Conservation (phyloP, 2,888 invertebrate species). For the Dromius quadrimaculatus region DNA sequence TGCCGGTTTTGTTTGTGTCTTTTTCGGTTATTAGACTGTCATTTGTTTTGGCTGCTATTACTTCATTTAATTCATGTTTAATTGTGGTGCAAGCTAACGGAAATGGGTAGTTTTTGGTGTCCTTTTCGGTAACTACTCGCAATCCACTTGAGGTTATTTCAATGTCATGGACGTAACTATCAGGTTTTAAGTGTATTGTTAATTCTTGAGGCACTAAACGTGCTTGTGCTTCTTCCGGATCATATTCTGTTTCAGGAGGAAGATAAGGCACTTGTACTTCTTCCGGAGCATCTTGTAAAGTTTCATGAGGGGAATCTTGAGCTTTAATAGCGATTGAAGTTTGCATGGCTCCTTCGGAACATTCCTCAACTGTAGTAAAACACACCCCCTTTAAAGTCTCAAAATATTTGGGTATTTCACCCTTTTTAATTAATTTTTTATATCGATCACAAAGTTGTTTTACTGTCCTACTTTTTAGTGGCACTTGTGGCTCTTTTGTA, state of each 20-base stretch:
- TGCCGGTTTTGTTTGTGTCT: not conserved
- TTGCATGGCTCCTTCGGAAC: conserved; percentile 15
- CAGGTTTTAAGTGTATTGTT: conserved; percentile 24
- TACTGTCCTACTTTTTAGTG: conserved; percentile 12
- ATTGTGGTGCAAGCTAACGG: not conserved
- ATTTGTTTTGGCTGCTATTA: not conserved
- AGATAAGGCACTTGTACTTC: not conserved
- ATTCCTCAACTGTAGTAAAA: conserved; percentile 10
- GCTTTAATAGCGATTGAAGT: too few species aligned
- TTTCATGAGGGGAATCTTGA: not conserved
- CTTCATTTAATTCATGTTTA: not conserved
- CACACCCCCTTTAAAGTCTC: not conserved
- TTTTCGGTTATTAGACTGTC: not conserved
- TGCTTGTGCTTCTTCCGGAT: not conserved
- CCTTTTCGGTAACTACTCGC: conserved; percentile 2
- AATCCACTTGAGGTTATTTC: conserved; percentile 9
- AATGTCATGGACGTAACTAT: conserved; percentile 1
- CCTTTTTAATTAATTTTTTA: not conserved
- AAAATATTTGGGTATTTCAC: conserved; percentile 27
- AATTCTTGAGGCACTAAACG: not conserved
- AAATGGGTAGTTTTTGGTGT: not conserved
- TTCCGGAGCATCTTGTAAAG: not conserved
- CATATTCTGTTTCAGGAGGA: not conserved
- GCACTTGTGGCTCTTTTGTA: not conserved
- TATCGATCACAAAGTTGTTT: conserved; percentile 1